Evolutionary conservation across 2,888 invertebrate genomes (phyloP), one percentile per base, ranked within the genome.

Genomic region (Drosophila mettleri): DNA sequence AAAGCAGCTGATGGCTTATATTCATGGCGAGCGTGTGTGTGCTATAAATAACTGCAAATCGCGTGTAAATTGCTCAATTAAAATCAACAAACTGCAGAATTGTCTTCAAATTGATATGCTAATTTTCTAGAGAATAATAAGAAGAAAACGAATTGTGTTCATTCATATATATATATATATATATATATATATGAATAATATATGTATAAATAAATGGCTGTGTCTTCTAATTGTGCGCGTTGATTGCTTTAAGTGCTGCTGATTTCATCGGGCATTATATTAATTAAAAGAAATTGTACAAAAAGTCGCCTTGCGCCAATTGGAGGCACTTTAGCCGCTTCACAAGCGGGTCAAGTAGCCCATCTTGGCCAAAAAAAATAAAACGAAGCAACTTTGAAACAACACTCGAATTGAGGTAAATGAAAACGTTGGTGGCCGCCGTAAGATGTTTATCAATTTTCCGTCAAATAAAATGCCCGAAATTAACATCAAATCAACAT

Each of bases 401-500:
- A 58, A 58, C 27, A 58, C 33, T 52, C 27, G 52, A n/a, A 38
- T 58, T 69, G 48, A 84, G 81, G 81, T 84, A 81, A 81, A 81
- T 80, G 66, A 67, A 82, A 73, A 84, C 66, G 65, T 78, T 66
- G 54, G 53, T 53, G 36, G 55, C 55, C 48, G 24, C 39, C 45
- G 48, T 38, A 34, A 72, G 85, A 85, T 88, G 67, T 71, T 87
- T 82, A 85, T 85, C 89, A 87, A 74, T 85, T 89, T 89, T 82
- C 83, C 87, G 82, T 73, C 68, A 88, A 89, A 80, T 80, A 70
- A 78, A 78, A 77, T 55, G 51, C 57, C 43, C 43, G 66, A 79
- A 80, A 85, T 85, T 89, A 88, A 87, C 84, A 88, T 85, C 61
- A 72, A 85, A 88, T 87, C 80, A 77, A 82, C 87, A 89, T 87